Conservation (phyloP, 53 echinoderm and acorn worm species). For the Luidia sarsii region DNA sequence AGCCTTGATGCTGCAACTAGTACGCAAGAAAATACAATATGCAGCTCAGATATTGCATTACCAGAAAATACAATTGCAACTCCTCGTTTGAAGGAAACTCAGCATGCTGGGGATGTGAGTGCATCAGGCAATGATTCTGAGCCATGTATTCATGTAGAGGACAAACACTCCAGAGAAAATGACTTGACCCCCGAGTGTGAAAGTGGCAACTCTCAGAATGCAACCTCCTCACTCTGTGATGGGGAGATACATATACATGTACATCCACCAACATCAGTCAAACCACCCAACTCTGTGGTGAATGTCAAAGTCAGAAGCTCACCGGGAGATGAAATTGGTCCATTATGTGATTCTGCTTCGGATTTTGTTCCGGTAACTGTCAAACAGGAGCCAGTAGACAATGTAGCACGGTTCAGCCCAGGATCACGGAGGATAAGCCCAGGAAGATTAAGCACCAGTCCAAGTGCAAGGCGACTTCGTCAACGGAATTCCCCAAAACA, state of each 20-base stretch:
- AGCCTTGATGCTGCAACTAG: background rate
- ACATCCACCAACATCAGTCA: background rate
- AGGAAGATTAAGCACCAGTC: slow-evolving; percentile 37
- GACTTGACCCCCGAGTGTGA: background rate
- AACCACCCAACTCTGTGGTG: slow-evolving; percentile 4
- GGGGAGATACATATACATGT: background rate
- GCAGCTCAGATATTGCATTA: slow-evolving; percentile 38
- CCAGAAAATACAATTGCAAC: slow-evolving; percentile 22
- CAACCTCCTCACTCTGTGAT: slow-evolving; percentile 41
- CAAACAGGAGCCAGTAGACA: slow-evolving; percentile 42
- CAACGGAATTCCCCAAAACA: slow-evolving; percentile 45
- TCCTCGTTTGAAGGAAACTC: background rate
- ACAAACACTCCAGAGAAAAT: background rate
- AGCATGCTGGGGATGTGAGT: background rate
- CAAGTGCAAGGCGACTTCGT: slow-evolving; percentile 21
- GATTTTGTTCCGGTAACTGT: slow-evolving; percentile 47
- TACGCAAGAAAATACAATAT: slow-evolving; percentile 50
- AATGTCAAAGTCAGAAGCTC: slow-evolving; percentile 34
- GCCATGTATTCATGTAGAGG: background rate
- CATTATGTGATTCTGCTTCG: slow-evolving; percentile 36
- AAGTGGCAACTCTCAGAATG: slow-evolving; percentile 19
- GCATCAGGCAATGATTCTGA: background rate
- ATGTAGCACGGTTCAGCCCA: slow-evolving; percentile 2
- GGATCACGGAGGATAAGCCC: slow-evolving; percentile 28
- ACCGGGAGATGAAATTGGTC: slow-evolving; percentile 25